Evolutionary conservation across 2,113 vertebrate species (phyloP), one percentile per base, ranked within the genome.

Genomic region (Ciconia stormi): DNA sequence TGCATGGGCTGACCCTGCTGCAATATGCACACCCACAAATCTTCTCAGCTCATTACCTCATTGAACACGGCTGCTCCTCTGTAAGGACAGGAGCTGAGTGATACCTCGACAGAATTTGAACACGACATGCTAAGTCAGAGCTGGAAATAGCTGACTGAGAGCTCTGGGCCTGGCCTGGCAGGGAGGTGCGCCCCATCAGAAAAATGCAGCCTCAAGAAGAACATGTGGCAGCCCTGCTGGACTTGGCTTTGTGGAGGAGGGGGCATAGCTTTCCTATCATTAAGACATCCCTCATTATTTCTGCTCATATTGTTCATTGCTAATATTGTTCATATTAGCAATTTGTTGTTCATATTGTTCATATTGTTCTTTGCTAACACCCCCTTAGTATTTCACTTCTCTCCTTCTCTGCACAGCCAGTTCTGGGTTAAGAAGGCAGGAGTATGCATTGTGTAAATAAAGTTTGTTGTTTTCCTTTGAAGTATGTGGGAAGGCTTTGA

Each of bases 11-110:
- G 93, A 87, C 91, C 87, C 87, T 78, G 50, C 76, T 93, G 76
- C 79, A 90, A 81, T 92, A 87, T 91, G 89, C 71, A 94, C 89
- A 91, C 84, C 78, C 82, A 94, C 95, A 94, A 95, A 96, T 95
- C 89, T 95, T 95, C 87, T 84, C 94, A 96, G 87, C 84, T 97
- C 84, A 70, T 96, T 94, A 93, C 87, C 84, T 92, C 92, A 88
- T 83, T 66, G 82, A 97, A 86, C 34, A 63, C 4, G 1, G 81
- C 73, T 92, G 53, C 34, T 82, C 2, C 38, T 93, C 84, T 19
- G 14, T 87, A 86, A 93, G 67, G 81, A 82, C 36, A 73, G 81
- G 62, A 94, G 78, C 62, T 0, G 42, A 42, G 58, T 73, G 87
- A 93, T 58, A 66, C 53, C 78, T 80, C 2, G 0, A 42, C 70